A percentile compares a stretch with the other conserved stretches of the same genome.
These are phyloP conservation scores for Palythoa heliodiscus DNA, from an alignment of 92 coral and sea anemone genomes.

Conservation along the genomic window DNA sequence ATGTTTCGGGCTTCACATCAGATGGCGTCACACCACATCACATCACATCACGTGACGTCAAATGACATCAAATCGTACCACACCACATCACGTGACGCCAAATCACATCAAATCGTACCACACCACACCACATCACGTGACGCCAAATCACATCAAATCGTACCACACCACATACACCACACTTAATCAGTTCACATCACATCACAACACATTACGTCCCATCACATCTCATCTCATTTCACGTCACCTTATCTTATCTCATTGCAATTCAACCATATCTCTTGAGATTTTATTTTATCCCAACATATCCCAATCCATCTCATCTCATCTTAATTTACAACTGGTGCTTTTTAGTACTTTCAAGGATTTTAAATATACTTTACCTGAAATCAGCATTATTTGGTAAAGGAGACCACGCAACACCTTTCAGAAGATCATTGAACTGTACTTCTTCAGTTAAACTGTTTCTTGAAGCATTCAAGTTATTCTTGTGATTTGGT, in stretches of 20 bases:
- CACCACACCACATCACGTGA: no score
- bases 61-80: no score
- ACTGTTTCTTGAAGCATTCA: slow-evolving; percentile 74
- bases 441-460: slow-evolving; percentile 61
- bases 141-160: neutral
- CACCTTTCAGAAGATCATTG: slow-evolving; percentile 70
- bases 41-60: neutral
- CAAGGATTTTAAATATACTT: neutral
- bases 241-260: neutral
- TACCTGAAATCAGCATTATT: slow-evolving; percentile 27
- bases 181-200: no score
- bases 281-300: neutral
- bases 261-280: no score
- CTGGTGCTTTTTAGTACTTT: neutral
- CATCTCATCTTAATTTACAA: neutral
- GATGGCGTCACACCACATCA: no score
- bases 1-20: no score
- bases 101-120: neutral
- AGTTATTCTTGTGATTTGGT: slow-evolving; percentile 43
- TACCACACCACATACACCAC: neutral
- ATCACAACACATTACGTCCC: no score
- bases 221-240: neutral
- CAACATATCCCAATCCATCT: neutral
- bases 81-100: neutral
- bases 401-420: slow-evolving; percentile 88